Evolutionary conservation across 2,888 invertebrate genomes (phyloP).

Genomic region (Pristionchus fissidentatus): DNA sequence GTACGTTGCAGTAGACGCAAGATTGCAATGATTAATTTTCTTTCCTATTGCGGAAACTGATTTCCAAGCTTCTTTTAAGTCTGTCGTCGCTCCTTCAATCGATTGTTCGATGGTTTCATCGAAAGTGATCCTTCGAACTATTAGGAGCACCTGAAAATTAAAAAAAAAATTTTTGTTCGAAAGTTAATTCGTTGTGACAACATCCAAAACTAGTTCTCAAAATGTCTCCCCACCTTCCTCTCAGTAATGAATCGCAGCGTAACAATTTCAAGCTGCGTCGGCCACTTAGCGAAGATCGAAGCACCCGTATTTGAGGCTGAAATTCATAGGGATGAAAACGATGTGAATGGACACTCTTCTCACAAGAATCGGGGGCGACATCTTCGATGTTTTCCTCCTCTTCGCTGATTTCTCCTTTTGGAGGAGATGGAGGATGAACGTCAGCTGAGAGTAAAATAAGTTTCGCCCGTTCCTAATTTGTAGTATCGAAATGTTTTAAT

Average conservation of each 20-base stretch:
- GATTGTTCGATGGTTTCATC: constrained; percentile 16
- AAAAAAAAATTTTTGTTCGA: background rate
- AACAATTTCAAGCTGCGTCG: constrained; percentile 27
- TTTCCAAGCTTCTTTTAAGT: background rate
- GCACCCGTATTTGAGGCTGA: background rate
- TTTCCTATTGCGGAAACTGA: background rate
- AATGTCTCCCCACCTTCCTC: background rate
- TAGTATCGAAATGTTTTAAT: background rate
- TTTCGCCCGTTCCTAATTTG: background rate
- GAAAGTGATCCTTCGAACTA: constrained; percentile 30
- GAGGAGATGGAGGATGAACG: constrained; percentile 40
- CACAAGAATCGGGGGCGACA: background rate
- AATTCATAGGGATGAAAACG: background rate
- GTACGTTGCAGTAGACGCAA: background rate
- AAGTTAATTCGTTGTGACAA: background rate
- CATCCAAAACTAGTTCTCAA: background rate
- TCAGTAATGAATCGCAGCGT: constrained; percentile 23
- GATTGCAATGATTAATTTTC: background rate
- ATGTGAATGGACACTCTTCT: too few relatives aligned
- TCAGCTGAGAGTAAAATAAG: constrained; percentile 7
- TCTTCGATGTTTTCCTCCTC: background rate
- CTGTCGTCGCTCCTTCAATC: background rate
- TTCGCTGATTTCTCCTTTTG: background rate
- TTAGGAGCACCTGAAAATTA: background rate
- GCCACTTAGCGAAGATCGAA: constrained; percentile 12